Evolutionary conservation across 2,113 vertebrate species (phyloP), one percentile per base, ranked within the genome.

Genomic region (Ptychochromis oligacanthus): DNA sequence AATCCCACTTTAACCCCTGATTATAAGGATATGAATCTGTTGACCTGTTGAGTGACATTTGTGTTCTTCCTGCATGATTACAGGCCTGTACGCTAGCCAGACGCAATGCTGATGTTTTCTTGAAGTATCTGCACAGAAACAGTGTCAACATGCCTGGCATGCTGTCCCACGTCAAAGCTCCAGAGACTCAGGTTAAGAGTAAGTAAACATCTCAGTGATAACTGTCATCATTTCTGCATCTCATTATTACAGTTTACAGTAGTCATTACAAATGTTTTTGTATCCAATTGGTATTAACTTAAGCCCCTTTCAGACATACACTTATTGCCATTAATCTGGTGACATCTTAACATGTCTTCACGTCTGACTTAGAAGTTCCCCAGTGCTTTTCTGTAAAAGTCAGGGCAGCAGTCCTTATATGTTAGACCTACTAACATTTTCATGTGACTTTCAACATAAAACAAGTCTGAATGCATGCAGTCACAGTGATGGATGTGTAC

Each of bases 101-200:
- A 24, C 96, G 98, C 36, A 99, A 99, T 17, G 98, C 98, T 1
- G 98, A 99, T n/a, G 98, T 99, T 87, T 99, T 99, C 95, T 92
- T 99, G 83, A 99, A 99, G 86, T 99, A 99, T 92, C 95, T 99
- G 86, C 98, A 99, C 94, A 96, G 98, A 88, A 99, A 99, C 89
- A 99, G 98, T 0, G 98, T 99, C 81, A 99, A 97, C 94, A 99
- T 99, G 98, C 98, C 98, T 0, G 98, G 98, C 56, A 99, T 99
- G 98, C 95, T 99, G 93, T 98, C 98, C 3, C 98, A 99, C 28
- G 96, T 98, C 92, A 99, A 99, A 91, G 98, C 97, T 31, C 98
- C 98, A 1, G 98, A 99, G 89, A 99, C 99, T 59, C 98, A 99
- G 96, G 98, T 99, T 64, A 99, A 99, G 95, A 99, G 98, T 99